Evolutionary conservation across 2,113 vertebrate genomes (phyloP), one percentile per base, ranked within the genome.

Genomic region (Phaetusa simplex): DNA sequence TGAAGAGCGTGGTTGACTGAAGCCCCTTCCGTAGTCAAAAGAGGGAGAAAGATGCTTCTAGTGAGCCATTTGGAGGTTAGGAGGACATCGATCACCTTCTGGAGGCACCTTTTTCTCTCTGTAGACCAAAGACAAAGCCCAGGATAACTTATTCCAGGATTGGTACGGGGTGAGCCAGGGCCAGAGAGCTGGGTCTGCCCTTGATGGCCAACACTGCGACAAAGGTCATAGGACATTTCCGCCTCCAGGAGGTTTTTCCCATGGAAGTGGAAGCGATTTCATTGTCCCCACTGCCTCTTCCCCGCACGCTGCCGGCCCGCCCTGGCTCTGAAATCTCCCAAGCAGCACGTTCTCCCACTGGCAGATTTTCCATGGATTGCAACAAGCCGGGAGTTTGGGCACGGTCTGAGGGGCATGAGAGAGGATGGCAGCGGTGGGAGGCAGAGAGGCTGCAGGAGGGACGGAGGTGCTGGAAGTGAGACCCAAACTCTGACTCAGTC

Each of bases 141-240:
- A 18, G 66, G 61, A 82, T 23, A 85, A 20, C 34, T 69, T 18
- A 38, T 11, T 50, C 3, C 69, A 78, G 47, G 26, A 9, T 24
- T 55, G 32, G 5, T 6, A 3, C 0, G 4, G 53, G 34, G 40
- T 64, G 40, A 83, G 70, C 12, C 70, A 43, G 67, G 52, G 56
- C 79, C 62, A 22, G 71, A 66, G 79, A 71, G 27, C 93, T 40
- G 52, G 23, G 65, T 34, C 77, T 91, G 69, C 61, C 49, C 40
- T 8, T 13, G 55, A 43, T 36, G 73, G 14, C 40, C 76, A 59
- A 56, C 0, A 0, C 45, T 5, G 52, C 1, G 1, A 27, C 12
- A 22, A 50, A 26, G 47, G 80, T 36, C 50, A 59, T 61, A 80
- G 65, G 65, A 74, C 40, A 45, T 58, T 81, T 53, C 64, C 86